phyloP scores from a whole-genome alignment of 2,888 invertebrate species.

The Sthenelais limicola region DNA sequence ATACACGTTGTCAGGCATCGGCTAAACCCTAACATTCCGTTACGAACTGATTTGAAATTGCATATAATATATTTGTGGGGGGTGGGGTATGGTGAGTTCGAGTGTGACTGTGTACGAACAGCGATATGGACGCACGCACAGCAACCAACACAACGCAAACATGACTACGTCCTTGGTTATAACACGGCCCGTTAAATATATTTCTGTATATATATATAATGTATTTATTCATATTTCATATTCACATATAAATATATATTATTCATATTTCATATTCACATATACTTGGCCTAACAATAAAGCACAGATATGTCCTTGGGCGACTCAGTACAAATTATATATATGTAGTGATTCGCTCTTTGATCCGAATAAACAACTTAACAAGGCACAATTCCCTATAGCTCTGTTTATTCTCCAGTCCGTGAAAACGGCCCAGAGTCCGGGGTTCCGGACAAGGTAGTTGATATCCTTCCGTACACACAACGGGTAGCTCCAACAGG shows the following conservation, averaged over 20 bases:
- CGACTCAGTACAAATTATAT: constrained; percentile 35
- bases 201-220: constrained; percentile 14
- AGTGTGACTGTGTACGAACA: constrained; percentile 24
- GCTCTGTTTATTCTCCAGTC: too few relatives aligned
- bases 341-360: too few relatives aligned
- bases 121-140: constrained; percentile 28
- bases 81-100: constrained; percentile 10
- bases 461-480: too few relatives aligned
- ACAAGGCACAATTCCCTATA: too few relatives aligned
- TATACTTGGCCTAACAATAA: constrained; percentile 23
- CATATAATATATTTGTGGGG: neutral
- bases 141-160: constrained; percentile 29
- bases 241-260: too few relatives aligned
- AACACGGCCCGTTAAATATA: constrained; percentile 14
- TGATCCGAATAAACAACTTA: too few relatives aligned
- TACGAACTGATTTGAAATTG: constrained; percentile 32
- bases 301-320: constrained; percentile 41
- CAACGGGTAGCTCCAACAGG: too few relatives aligned
- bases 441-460: too few relatives aligned
- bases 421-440: too few relatives aligned
- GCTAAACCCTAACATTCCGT: constrained; percentile 1
- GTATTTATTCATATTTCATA: too few relatives aligned
- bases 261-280: too few relatives aligned
- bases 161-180: constrained; percentile 22
- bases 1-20: neutral